phyloP scores from a whole-genome alignment of 2,113 vertebrate species.

The Rafetus swinhoei region DNA sequence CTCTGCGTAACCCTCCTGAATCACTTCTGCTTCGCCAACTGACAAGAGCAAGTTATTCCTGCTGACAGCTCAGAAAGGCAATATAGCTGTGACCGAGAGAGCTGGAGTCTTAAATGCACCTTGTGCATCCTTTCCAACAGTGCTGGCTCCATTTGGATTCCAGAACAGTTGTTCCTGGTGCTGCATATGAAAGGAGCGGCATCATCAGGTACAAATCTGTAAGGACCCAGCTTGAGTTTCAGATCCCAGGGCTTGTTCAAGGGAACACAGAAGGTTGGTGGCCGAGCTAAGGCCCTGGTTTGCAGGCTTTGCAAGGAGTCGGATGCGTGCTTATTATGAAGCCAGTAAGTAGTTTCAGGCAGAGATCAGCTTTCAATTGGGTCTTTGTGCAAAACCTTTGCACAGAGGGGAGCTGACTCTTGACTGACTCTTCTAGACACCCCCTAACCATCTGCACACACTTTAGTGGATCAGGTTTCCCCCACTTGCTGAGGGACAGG shows the following conservation, averaged over 20 bases:
- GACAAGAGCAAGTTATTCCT: not conserved
- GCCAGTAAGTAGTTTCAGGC: not conserved
- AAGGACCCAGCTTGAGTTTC: not conserved
- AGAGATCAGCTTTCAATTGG: not conserved
- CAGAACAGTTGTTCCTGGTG: rapidly evolving
- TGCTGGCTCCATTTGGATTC: rapidly evolving
- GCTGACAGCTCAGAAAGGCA: not conserved
- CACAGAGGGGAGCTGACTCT: not conserved
- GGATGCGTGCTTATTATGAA: not conserved
- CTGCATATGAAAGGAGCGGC: not conserved
- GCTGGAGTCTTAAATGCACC: rapidly evolving
- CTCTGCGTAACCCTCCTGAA: not conserved
- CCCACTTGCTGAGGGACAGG: not conserved
- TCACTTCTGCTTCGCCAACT: not conserved
- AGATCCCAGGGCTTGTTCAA: not conserved
- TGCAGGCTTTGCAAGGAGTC: not conserved
- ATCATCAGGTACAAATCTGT: too few species aligned
- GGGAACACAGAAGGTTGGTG: too few species aligned
- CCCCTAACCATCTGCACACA: not conserved
- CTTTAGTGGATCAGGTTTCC: not conserved
- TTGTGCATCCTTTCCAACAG: not conserved
- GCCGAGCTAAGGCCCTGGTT: not conserved
- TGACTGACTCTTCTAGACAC: not conserved
- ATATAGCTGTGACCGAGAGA: not conserved
- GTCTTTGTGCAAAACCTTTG: not conserved